Conservation (phyloP, 2,888 invertebrate genomes). For the Conomelus anceps region DNA sequence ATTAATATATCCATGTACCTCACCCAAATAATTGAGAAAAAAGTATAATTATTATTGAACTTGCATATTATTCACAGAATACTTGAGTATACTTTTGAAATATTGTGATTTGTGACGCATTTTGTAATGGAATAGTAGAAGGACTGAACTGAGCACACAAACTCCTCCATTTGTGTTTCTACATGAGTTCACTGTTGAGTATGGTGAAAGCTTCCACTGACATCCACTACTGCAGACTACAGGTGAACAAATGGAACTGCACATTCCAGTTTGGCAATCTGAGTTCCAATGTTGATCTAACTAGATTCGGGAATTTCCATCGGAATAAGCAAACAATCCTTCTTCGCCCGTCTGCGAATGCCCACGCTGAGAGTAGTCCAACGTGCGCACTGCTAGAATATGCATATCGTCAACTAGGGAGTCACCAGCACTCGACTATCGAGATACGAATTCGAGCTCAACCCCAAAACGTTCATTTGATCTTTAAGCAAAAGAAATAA, state of each 20-base stretch:
- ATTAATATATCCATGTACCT: too few species aligned
- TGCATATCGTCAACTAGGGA: neutral
- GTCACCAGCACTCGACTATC: neutral
- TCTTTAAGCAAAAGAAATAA: neutral
- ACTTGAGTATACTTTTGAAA: neutral
- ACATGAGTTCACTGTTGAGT: neutral
- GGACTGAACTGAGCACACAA: neutral
- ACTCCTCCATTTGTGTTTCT: neutral
- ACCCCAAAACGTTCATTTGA: neutral
- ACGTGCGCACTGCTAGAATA: neutral
- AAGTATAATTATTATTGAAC: too few species aligned
- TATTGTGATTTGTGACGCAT: neutral
- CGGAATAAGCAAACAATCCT: neutral
- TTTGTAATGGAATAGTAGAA: neutral
- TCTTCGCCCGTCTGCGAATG: neutral
- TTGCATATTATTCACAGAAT: neutral
- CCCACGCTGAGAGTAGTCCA: neutral
- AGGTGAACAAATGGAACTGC: neutral
- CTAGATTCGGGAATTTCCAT: neutral
- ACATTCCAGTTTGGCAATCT: neutral
- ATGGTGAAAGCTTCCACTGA: neutral
- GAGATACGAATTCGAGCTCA: neutral
- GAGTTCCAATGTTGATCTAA: neutral
- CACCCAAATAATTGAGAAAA: too few species aligned
- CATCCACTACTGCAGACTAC: neutral